These are phyloP conservation scores for Corydoras sp. DNA, from an alignment of 2,113 vertebrate genomes.

Conservation along the genomic window DNA sequence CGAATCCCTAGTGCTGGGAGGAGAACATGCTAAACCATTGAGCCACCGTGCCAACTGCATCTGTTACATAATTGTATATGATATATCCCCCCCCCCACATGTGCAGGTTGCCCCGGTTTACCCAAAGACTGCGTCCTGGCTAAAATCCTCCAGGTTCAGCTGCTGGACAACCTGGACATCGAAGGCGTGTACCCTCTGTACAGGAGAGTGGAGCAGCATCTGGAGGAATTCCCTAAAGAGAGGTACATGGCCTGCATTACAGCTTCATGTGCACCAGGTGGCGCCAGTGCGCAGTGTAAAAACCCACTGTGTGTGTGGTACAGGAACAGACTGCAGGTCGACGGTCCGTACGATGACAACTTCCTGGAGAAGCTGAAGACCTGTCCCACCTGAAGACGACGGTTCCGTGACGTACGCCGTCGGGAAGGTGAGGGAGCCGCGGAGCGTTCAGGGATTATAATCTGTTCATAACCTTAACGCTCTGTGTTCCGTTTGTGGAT, in stretches of 20 bases:
- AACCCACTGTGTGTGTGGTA: neutral
- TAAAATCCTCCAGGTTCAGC: slow-evolving; percentile 89
- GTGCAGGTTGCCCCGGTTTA: slow-evolving; percentile 69
- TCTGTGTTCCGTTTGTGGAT: neutral
- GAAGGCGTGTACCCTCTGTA: slow-evolving; percentile 91
- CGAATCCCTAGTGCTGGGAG: no score
- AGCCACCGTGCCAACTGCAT: no score
- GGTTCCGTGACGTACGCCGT: slow-evolving; percentile 81
- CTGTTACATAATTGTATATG: no score
- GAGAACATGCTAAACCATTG: no score
- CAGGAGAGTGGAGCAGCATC: slow-evolving; percentile 80
- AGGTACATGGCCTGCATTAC: slow-evolving; percentile 63
- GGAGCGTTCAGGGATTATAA: no score
- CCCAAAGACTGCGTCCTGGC: slow-evolving; percentile 83
- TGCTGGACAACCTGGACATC: slow-evolving; percentile 91
- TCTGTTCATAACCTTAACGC: no score
- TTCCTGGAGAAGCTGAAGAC: slow-evolving; percentile 88
- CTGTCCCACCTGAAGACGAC: slow-evolving; percentile 78
- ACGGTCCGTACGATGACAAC: slow-evolving; percentile 83
- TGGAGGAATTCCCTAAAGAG: slow-evolving; percentile 87
- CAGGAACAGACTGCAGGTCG: slow-evolving; percentile 81
- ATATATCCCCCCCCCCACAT: neutral
- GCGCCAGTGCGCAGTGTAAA: slow-evolving; percentile 36
- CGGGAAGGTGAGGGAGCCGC: slow-evolving; percentile 72
- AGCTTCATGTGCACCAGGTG: slow-evolving; percentile 51